Evolutionary conservation across 2,113 vertebrate species (phyloP), one percentile per base, ranked within the genome.

Genomic region (Channa argus): DNA sequence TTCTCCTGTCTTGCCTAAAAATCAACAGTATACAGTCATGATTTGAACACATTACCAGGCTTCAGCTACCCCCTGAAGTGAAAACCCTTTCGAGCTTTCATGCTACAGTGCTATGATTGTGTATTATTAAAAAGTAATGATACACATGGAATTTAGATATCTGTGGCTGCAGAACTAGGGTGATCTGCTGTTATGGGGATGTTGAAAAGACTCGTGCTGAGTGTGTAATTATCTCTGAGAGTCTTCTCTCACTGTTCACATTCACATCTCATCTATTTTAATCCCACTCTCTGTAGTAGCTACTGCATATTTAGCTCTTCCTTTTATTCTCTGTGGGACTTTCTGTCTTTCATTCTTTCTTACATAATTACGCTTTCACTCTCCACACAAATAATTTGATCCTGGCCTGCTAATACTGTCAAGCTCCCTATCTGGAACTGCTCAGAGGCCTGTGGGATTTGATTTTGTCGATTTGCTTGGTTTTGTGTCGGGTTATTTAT

Each of bases 191-290:
- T 72, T 58, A 71, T 46, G 41, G 59, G 55, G 44, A 33, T 53
- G 51, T 71, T 82, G 41, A 67, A 77, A 77, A 72, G 68, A 74
- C 56, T 36, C 76, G 82, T 24, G 75, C 71, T 75, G 71, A 66
- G 77, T 73, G 66, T 58, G 55, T 83, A 71, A 83, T 88, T 89
- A 83, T 59, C 75, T 72, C 58, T 4, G 9, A 74, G 63, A 71
- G 60, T 67, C 24, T 33, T 78, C 52, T 71, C 50, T 69, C 64
- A 60, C 60, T 82, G 45, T 67, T 86, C 13, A 7, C 62, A 13
- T 64, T 70, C 65, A 60, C 50, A 65, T 80, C 65, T 60, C 43
- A 51, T 85, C 70, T 82, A 65, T 65, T 84, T 87, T 62, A 72
- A 70, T 79, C 75, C 50, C 6, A n/a, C 50, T 50, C 50, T 64